Conservation (phyloP, 2,888 invertebrate genomes). For the Rotaria sp. region DNA sequence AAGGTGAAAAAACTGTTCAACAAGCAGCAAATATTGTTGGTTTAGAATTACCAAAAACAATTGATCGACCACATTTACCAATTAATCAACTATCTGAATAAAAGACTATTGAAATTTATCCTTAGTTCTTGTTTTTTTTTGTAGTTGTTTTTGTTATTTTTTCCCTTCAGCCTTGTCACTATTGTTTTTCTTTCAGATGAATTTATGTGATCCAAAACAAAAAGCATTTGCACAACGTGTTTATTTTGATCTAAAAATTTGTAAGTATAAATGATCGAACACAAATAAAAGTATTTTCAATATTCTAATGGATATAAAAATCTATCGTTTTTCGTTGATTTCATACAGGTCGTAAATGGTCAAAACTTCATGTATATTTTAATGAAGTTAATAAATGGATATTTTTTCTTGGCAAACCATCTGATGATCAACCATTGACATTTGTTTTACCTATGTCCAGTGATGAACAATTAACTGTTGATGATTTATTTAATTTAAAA, state of each 20-base stretch:
- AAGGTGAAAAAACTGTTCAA: conserved; percentile 36
- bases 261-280: background rate
- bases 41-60: conserved; percentile 38
- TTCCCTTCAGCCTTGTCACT: background rate
- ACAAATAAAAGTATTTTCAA: no score
- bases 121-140: background rate
- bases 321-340: background rate
- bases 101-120: background rate
- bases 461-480: background rate
- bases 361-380: background rate
- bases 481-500: conserved; percentile 18
- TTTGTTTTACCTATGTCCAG: conserved; percentile 3
- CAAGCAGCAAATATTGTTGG: conserved; percentile 39
- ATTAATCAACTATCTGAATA: background rate
- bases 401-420: background rate
- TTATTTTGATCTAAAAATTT: conserved; percentile 8
- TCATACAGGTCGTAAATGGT: background rate
- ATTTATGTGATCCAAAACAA: conserved; percentile 16
- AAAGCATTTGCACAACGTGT: conserved; percentile 2
- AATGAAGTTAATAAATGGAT: background rate
- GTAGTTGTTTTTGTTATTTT: background rate
- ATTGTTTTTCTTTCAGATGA: background rate
- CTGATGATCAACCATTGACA: background rate
- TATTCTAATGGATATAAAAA: background rate
- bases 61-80: conserved; percentile 24